A percentile compares a stretch with the other conserved stretches of the same genome.
Conservation (phyloP, 2,888 invertebrate genomes). For the Acronicta alni region DNA sequence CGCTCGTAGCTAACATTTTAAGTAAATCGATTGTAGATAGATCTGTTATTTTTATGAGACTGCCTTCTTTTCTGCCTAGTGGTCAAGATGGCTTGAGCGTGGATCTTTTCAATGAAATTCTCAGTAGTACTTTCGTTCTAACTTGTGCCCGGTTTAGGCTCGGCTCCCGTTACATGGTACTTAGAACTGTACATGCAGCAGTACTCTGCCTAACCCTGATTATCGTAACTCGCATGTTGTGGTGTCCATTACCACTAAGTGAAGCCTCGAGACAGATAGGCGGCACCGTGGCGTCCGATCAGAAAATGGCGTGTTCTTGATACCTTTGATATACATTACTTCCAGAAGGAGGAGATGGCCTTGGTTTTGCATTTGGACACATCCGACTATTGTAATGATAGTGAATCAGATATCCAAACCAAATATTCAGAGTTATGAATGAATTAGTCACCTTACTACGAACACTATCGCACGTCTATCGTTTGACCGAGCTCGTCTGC, state of each 20-base stretch:
- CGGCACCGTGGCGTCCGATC: too few relatives aligned
- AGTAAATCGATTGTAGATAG: too few relatives aligned
- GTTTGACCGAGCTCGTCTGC: slow-evolving; percentile 51
- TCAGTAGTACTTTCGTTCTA: background rate
- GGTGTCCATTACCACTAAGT: too few relatives aligned
- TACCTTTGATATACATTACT: background rate
- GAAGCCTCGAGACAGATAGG: too few relatives aligned
- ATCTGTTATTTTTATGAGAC: too few relatives aligned
- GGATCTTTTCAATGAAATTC: background rate
- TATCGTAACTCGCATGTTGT: too few relatives aligned
- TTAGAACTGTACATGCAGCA: background rate
- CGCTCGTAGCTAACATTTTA: too few relatives aligned
- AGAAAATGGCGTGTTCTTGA: background rate
- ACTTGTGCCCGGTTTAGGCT: background rate
- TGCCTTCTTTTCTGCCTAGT: too few relatives aligned
- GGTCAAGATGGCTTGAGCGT: too few relatives aligned
- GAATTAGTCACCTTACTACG: slow-evolving; percentile 58
- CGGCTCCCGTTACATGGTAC: background rate
- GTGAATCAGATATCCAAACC: slow-evolving; percentile 10
- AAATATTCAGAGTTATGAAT: slow-evolving; percentile 56
- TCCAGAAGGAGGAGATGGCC: background rate
- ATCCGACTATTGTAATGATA: background rate
- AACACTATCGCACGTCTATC: slow-evolving; percentile 51
- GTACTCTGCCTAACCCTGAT: background rate
- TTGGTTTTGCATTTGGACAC: background rate